Evolutionary conservation across 2,888 invertebrate species (phyloP), one percentile per base, ranked within the genome.

Genomic region (Gari tellinella): DNA sequence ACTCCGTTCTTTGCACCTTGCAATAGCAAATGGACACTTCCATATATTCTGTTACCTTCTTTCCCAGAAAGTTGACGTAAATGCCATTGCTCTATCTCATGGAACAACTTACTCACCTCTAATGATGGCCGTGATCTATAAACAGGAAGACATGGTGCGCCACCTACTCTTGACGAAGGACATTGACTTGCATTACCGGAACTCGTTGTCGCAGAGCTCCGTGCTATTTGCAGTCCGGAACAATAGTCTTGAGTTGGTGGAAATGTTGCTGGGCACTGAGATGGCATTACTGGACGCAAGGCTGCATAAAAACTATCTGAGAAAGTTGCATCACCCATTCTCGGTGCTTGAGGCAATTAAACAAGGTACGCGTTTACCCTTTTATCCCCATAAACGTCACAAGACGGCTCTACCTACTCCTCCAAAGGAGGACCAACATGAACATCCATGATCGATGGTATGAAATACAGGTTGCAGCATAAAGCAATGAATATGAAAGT

Each of bases 171-270:
- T 75, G 75, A 49, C 65, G 26, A 57, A 62, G 2, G 72, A 62
- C 12, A 52, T 75, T 2, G 66, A 79, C 45, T 21, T 72, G 10
- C 45, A 62, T 17, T 79, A 68, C 61, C 43, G 79, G 23, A 79
- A 79, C 43, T 75, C 79, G 2, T 15, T 79, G 38, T 58, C 61
- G 4, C 79, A 79, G 45, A 69, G 68, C 4, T 68, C 79, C n/a
- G 57, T 79, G 3, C 51, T 75, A 52, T 79, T 75, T 52, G 79
- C 79, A 8, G 79, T 79, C 2, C 74, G 72, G 55, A 74, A 75
- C 45, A 66, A 79, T 46, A 72, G 64, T 53, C 38, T 69, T 17
- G 75, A 79, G 10, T 41, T 79, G 4, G 58, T 79, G 8, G 73
- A 69, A 43, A 49, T 75, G 45, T 53, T 79, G 19, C 56, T 79